These are phyloP conservation scores for Geococcyx californianus DNA, from an alignment of 2,113 vertebrate species.

Conservation along the genomic window DNA sequence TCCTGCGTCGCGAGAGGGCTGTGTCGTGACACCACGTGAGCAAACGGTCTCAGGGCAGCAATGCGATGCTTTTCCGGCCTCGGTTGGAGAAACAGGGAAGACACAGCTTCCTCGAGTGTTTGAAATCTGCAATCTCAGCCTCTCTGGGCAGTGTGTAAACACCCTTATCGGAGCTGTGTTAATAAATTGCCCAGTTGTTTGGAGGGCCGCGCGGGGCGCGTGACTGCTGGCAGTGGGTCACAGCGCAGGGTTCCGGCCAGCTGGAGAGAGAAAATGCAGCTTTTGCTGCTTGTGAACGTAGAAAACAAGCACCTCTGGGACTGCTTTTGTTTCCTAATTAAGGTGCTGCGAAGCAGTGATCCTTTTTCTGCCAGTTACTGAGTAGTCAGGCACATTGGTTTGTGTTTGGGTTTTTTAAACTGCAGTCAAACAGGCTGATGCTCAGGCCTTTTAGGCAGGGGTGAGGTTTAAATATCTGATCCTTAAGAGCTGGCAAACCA, in stretches of 20 bases:
- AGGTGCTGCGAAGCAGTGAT: not conserved
- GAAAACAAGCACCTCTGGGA: not conserved
- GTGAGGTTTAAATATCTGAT: not conserved
- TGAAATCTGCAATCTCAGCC: not conserved
- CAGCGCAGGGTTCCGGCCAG: slow-evolving; percentile 14
- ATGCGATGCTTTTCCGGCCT: not conserved
- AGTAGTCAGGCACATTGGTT: not conserved
- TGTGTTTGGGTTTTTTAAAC: not conserved
- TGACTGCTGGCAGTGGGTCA: slow-evolving; percentile 45
- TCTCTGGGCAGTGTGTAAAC: not conserved
- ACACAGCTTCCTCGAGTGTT: not conserved
- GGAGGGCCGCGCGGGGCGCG: slow-evolving; percentile 4
- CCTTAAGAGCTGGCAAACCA: not conserved
- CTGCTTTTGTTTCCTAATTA: not conserved
- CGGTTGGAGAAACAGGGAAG: not conserved
- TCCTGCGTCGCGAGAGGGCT: not conserved
- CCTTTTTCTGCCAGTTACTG: not conserved
- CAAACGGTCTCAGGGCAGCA: accelerated
- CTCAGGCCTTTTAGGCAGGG: not conserved
- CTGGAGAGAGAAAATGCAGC: not conserved
- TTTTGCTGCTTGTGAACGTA: not conserved
- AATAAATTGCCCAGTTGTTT: slow-evolving; percentile 37
- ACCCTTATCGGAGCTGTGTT: slow-evolving; percentile 34
- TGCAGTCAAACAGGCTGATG: not conserved
- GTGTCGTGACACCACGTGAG: not conserved